Conservation (phyloP, 2,113 vertebrate genomes). For the Athene noctua region DNA sequence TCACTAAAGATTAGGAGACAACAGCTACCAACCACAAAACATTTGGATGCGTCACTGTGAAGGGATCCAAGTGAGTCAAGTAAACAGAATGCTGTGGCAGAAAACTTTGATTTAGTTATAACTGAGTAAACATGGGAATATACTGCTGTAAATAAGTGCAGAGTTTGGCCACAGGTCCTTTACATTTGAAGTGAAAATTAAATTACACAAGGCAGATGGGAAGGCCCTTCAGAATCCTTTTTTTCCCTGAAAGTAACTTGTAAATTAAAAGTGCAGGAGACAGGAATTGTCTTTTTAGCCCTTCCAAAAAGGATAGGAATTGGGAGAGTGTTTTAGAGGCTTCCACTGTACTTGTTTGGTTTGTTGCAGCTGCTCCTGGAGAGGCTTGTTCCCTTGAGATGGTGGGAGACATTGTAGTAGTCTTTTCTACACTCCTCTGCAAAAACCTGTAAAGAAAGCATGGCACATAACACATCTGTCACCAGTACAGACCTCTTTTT, state of each 20-base stretch:
- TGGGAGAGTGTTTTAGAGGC: neutral
- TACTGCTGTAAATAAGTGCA: slow-evolving; percentile 13
- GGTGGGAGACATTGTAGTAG: neutral
- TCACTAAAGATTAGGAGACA: slow-evolving; percentile 43
- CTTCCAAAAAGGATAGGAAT: neutral
- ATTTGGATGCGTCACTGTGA: neutral
- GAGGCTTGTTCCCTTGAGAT: neutral
- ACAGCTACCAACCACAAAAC: neutral
- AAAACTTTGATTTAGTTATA: slow-evolving; percentile 1
- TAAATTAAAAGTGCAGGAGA: neutral
- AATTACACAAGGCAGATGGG: neutral
- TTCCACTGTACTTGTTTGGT: neutral
- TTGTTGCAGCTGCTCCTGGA: neutral
- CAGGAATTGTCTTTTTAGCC: neutral
- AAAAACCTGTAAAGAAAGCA: neutral
- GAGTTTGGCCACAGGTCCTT: neutral
- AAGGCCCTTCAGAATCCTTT: neutral
- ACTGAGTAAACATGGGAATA: slow-evolving; percentile 12
- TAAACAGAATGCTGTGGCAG: slow-evolving; percentile 15
- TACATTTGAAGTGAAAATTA: neutral
- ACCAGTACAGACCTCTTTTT: neutral
- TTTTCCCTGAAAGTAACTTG: neutral
- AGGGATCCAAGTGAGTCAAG: slow-evolving; percentile 12
- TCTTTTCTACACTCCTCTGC: neutral
- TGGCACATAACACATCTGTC: accelerated